Percentiles rank a stretch among this genome's conserved stretches.
phyloP scores from a whole-genome alignment of 2,113 vertebrate genomes.

The Gallinago paraguaiae region DNA sequence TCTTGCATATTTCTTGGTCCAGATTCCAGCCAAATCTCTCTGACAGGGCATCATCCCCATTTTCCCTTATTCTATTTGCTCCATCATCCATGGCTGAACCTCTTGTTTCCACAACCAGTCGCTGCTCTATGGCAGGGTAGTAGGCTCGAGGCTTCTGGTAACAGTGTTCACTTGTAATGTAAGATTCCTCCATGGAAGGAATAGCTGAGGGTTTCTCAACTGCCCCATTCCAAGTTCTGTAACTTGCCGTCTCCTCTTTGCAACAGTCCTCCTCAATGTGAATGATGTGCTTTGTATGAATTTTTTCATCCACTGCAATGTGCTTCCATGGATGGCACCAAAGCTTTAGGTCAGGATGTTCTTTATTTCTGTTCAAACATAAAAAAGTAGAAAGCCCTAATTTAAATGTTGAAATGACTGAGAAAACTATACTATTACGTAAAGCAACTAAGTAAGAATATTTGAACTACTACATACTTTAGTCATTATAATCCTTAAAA shows the following conservation, averaged over 20 bases:
- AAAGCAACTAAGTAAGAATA: neutral
- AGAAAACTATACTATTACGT: neutral
- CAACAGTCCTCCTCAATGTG: constrained; percentile 71
- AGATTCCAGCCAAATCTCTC: constrained; percentile 82
- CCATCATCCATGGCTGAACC: constrained; percentile 86
- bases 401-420: neutral
- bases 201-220: constrained; percentile 71
- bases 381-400: neutral
- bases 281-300: constrained; percentile 71
- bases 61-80: constrained; percentile 81
- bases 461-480: neutral
- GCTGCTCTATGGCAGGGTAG: constrained; percentile 92
- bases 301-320: constrained; percentile 74
- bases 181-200: constrained; percentile 88
- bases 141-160: constrained; percentile 95
- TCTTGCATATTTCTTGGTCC: constrained; percentile 79
- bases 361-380: constrained; percentile 80
- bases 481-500: neutral
- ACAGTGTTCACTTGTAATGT: constrained; percentile 97
- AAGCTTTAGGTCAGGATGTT: constrained; percentile 90
- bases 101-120: constrained; percentile 90
- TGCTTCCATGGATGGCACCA: constrained; percentile 94
- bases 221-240: constrained; percentile 78
- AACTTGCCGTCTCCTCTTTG: constrained; percentile 73
- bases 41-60: constrained; percentile 83